Base-by-base conservation (phyloP, 2,888 invertebrate genomes). In the Apamea monoglypha region DNA sequence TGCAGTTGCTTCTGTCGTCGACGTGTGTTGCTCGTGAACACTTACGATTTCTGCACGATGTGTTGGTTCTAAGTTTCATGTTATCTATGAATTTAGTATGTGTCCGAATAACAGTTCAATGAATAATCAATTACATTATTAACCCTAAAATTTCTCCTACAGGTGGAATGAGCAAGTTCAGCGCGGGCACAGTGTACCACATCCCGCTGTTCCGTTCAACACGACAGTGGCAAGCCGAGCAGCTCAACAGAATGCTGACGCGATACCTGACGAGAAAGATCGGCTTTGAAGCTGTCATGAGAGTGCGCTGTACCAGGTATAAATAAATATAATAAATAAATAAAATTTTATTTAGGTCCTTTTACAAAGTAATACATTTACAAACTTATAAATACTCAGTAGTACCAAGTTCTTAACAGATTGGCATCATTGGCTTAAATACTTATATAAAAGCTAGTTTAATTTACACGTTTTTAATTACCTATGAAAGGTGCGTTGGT, bases 281-380 rank as follows among this genome's bases (percentile, higher is more conserved):
- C 87, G 99, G 99, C 70, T 99, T 99, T 94, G 99, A 99, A 94
- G 99, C 99, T 10, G 99, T 99, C 40, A 99, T 99, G 99, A 97
- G 99, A 90, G 98, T 99, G 87, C 97, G 99, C 12, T 99, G 99
- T 93, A 99, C 99, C 2, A 98, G 98, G 98, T 98, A 89, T n/a
- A n/a, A n/a, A n/a, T n/a, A n/a, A n/a, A n/a, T n/a, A n/a, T n/a
- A n/a, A n/a, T n/a, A n/a, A n/a, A n/a, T n/a, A n/a, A n/a, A n/a
- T n/a, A n/a, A n/a, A n/a, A n/a, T n/a, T n/a, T n/a, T n/a, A n/a
- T n/a, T n/a, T n/a, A n/a, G n/a, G n/a, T n/a, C n/a, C n/a, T n/a
- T n/a, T n/a, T n/a, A n/a, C n/a, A n/a, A n/a, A n/a, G n/a, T n/a
- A n/a, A n/a, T n/a, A n/a, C n/a, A n/a, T n/a, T n/a, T n/a, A n/a